Conservation (phyloP, 2,797 vertebrate species). For the Notolepis coatsorum region DNA sequence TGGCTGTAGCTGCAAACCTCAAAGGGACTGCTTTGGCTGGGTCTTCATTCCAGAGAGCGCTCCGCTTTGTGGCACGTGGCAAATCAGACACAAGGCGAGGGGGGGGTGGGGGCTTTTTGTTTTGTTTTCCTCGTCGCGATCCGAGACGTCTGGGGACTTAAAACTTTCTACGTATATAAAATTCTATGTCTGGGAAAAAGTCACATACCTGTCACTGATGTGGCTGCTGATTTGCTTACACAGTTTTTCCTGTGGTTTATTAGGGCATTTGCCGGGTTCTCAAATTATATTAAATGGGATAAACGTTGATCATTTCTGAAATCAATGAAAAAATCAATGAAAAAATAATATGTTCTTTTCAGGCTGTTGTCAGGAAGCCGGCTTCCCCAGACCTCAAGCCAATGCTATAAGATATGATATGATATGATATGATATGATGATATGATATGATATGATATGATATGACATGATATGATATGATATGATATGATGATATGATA, state of each 20-base stretch:
- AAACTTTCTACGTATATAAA: too few relatives aligned
- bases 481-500: conserved; percentile 46
- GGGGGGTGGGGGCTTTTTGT: conserved; percentile 27
- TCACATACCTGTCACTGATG: conserved; percentile 41
- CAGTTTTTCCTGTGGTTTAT: conserved; percentile 1
- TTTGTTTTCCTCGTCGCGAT: conserved; percentile 57
- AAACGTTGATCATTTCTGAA: too few relatives aligned
- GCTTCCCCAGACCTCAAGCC: conserved; percentile 22
- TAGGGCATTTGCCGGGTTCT: neutral
- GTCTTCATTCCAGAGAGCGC: conserved; percentile 63
- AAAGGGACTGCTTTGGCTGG: conserved; percentile 66
- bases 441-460: conserved; percentile 39
- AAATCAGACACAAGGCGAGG: conserved; percentile 41
- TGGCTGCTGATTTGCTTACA: conserved; percentile 34
- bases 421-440: conserved; percentile 42
- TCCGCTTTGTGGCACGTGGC: conserved; percentile 57
- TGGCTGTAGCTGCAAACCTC: conserved; percentile 62
- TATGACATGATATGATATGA: too few relatives aligned
- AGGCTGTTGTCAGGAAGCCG: conserved; percentile 25
- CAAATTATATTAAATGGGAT: neutral
- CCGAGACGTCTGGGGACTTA: conserved; percentile 36
- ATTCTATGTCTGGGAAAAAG: too few relatives aligned
- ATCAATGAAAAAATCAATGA: too few relatives aligned
- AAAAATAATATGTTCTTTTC: too few relatives aligned
- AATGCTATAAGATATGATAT: conserved; percentile 36